Evolutionary conservation across 2,888 invertebrate species (phyloP), one percentile per base, ranked within the genome.

Genomic region (Cataglyphis altisquamis): DNA sequence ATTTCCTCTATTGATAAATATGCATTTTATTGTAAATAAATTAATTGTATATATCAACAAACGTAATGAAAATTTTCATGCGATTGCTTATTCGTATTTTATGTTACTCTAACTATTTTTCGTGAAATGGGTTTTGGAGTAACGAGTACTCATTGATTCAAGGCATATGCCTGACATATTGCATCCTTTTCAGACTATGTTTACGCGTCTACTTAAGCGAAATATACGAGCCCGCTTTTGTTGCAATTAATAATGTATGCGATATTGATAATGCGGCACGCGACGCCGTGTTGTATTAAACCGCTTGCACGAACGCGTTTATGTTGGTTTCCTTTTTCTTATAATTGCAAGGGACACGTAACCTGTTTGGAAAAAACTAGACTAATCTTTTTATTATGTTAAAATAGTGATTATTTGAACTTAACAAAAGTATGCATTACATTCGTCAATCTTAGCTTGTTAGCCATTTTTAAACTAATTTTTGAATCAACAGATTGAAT

Each of bases 191-290:
- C 4, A 32, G 60, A 21, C 29, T 45, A 25, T n/a, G 36, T 39
- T 83, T 57, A 72, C 41, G 21, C 41, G 15, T 25, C 39, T 29
- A 41, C 21, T 39, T 32, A 41, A 32, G 48, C 62, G 64, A 52
- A 82, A 78, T 60, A 25, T 66, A 85, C 48, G 67, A 70, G 12
- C 15, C 62, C 55, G 48, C 41, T 36, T 85, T 66, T 41, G 81
- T 83, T 84, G 70, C 72, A 84, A 87, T 91, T 90, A 91, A 91
- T 91, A 88, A 91, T 91, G 86, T 84, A 91, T 90, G 83, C 82
- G 39, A 63, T 39, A 83, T 32, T 32, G 84, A 90, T 86, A 87
- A 62, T 72, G 75, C 64, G 39, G 72, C 89, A 86, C 83, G 84
- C 86, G 74, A 87, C n/a, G 55, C 55, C 48, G 45, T 39, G 55